phyloP scores from a whole-genome alignment of 2,797 vertebrate genomes.

The Setipinna tenuifilis region DNA sequence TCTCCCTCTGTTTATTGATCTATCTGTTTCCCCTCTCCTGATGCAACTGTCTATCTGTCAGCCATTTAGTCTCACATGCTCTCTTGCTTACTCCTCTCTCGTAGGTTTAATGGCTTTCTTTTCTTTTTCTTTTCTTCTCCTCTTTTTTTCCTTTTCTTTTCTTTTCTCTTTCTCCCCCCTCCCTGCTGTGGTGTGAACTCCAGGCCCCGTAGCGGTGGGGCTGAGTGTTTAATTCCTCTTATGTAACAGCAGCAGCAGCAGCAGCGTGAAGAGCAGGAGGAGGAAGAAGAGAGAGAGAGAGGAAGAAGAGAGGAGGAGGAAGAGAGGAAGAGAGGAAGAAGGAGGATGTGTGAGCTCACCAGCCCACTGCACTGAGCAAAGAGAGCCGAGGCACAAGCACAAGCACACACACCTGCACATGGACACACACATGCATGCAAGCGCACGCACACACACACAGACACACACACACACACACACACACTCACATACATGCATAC shows the following conservation, averaged over 20 bases:
- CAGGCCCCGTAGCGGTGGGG: conserved; percentile 1
- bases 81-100: neutral
- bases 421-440: neutral
- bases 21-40: neutral
- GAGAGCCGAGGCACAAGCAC: conserved; percentile 51
- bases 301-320: too few species aligned
- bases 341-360: neutral
- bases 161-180: rapidly evolving
- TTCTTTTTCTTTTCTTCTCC: neutral
- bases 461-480: neutral
- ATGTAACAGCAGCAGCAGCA: conserved; percentile 24
- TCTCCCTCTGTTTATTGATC: neutral
- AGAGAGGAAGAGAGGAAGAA: conserved; percentile 42
- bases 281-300: conserved; percentile 40
- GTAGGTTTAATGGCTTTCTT: neutral
- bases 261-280: neutral
- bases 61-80: neutral
- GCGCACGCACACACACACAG: neutral
- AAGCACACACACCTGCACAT: neutral
- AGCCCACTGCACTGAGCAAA: conserved; percentile 44
- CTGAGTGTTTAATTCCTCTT: conserved; percentile 4
- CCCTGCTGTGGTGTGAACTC: neutral
- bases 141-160: neutral
- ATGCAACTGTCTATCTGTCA: neutral
- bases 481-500: neutral